These are phyloP conservation scores for Cladopsammia gracilis DNA, from an alignment of 64 coral and sea anemone genomes.

Conservation along the genomic window DNA sequence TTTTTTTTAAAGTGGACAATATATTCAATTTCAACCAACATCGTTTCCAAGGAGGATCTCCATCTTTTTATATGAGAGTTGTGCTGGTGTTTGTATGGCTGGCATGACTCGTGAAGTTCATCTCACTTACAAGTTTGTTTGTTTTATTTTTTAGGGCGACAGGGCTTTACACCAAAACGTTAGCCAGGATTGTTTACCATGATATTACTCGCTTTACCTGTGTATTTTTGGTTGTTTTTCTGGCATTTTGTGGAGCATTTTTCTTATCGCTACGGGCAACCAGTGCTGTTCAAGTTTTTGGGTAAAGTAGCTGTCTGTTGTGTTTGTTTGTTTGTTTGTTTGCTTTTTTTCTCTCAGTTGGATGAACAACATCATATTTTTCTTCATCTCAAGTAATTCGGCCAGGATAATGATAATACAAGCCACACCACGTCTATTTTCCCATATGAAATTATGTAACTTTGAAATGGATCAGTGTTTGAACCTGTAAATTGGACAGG, in stretches of 20 bases:
- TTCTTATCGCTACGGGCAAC: slow-evolving; percentile 80
- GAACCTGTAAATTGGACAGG: too few species aligned
- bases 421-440: too few species aligned
- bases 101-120: not conserved
- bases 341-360: not conserved
- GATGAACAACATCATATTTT: too few species aligned
- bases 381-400: too few species aligned
- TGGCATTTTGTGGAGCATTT: slow-evolving; percentile 89
- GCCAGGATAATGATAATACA: too few species aligned
- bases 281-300: slow-evolving; percentile 21
- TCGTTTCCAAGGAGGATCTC: too few species aligned
- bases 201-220: slow-evolving; percentile 76
- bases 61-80: too few species aligned
- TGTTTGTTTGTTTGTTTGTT: not conserved
- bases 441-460: too few species aligned
- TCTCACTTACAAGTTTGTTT: not conserved
- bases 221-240: slow-evolving; percentile 82
- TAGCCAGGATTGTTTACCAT: slow-evolving; percentile 91
- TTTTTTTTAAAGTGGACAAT: too few species aligned
- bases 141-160: slow-evolving; percentile 53
- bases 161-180: slow-evolving; percentile 90
- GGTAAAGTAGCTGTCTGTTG: slow-evolving; percentile 19
- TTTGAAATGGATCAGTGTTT: too few species aligned
- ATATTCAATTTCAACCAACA: too few species aligned
- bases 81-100: too few species aligned